Base-by-base conservation (phyloP, 2,888 invertebrate species). In the Dastarcus helophoroides region DNA sequence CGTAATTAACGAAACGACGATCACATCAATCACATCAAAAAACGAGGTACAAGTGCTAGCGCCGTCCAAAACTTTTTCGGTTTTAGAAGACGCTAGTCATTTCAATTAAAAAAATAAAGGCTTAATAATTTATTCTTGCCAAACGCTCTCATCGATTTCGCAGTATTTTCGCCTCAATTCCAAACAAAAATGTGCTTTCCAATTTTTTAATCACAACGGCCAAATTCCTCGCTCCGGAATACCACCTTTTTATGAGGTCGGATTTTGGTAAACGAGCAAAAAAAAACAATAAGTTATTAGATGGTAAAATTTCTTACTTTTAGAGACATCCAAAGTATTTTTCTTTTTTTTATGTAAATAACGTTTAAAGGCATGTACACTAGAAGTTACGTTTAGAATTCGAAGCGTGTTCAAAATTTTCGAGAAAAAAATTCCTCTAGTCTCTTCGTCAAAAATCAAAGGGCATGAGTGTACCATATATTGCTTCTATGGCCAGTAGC, bases 121-220 rank as follows among this genome's bases (percentile, higher is more conserved):
- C n/a, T n/a, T n/a, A n/a, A n/a, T n/a, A n/a, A n/a, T n/a, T n/a
- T n/a, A n/a, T n/a, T n/a, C n/a, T n/a, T n/a, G n/a, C n/a, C n/a
- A n/a, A n/a, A n/a, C n/a, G n/a, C n/a, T n/a, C n/a, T n/a, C n/a
- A n/a, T n/a, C n/a, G n/a, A n/a, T n/a, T n/a, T n/a, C n/a, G n/a
- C n/a, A n/a, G n/a, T n/a, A n/a, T n/a, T n/a, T n/a, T n/a, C n/a
- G n/a, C n/a, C n/a, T n/a, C n/a, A n/a, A n/a, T n/a, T n/a, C n/a
- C n/a, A n/a, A n/a, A n/a, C 35, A 26, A 44, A 42, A 46, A 44
- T 44, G 52, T 54, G 54, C 54, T 54, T 54, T 52, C 50, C 51
- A 49, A 45, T 45, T 44, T 35, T 38, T 41, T 35, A 43, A 38
- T 33, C 30, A 36, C 27, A 33, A 54, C 44, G 55, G 56, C 55